Evolutionary conservation across 2,113 vertebrate species (phyloP).

Genomic region (Athene cunicularia): DNA sequence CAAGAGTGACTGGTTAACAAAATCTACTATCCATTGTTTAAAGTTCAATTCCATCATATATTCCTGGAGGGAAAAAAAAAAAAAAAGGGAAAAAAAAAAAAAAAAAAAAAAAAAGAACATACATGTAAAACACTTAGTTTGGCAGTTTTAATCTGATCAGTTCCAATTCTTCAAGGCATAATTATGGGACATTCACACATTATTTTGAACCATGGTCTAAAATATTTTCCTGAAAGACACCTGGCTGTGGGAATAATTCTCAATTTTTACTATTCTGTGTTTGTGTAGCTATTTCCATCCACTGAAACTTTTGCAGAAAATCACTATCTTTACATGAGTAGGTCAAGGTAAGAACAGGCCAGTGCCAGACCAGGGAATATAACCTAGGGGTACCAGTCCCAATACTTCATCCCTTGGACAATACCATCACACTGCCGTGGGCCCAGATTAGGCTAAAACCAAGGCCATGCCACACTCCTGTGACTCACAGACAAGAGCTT

Average conservation of each 20-base stretch:
- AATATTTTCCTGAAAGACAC: background rate
- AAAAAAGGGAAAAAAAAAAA: background rate
- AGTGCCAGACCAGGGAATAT: background rate
- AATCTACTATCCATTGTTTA: slow-evolving; percentile 84
- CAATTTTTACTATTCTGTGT: background rate
- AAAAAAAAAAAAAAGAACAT: background rate
- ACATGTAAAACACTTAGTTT: background rate
- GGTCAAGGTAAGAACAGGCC: background rate
- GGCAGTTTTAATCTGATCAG: background rate
- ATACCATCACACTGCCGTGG: background rate
- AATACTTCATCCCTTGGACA: background rate
- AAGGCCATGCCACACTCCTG: background rate
- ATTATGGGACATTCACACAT: rapidly evolving
- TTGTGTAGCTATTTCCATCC: background rate
- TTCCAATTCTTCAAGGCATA: background rate
- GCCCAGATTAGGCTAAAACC: background rate
- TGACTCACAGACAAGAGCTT: background rate
- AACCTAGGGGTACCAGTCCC: background rate
- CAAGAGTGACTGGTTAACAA: slow-evolving; percentile 83
- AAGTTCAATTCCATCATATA: slow-evolving; percentile 80
- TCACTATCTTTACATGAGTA: rapidly evolving
- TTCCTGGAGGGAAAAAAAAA: slow-evolving; percentile 61
- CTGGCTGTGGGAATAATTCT: background rate
- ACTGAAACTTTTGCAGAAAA: background rate
- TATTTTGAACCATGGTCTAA: background rate